Evolutionary conservation across 2,113 vertebrate species (phyloP).

Genomic region (Dascyllus trimaculatus): DNA sequence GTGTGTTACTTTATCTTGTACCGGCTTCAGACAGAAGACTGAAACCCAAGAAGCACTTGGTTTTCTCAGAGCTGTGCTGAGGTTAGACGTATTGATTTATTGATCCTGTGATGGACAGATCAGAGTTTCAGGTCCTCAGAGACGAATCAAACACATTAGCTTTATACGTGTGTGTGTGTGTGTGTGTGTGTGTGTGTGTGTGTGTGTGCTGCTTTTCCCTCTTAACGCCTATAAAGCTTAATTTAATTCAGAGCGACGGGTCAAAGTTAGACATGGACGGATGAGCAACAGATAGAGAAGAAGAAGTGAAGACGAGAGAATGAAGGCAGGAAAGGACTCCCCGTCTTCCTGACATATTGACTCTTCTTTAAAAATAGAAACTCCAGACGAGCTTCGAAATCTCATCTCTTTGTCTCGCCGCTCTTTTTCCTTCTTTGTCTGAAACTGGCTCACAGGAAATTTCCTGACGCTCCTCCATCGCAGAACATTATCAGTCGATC

Average conservation of each 20-base stretch:
- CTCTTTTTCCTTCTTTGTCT: conserved; percentile 5
- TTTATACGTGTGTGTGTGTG: too few species aligned
- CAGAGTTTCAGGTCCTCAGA: conserved; percentile 48
- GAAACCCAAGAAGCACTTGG: conserved; percentile 17
- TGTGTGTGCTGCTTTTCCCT: background rate
- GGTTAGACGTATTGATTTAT: conserved; percentile 68
- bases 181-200: too few species aligned
- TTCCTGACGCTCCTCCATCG: background rate
- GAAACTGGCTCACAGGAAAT: background rate
- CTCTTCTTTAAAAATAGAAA: conserved; percentile 71
- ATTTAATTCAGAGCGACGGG: background rate
- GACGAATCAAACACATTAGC: conserved; percentile 29
- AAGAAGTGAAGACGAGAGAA: background rate
- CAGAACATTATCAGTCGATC: too few species aligned
- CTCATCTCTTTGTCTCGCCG: conserved; percentile 8
- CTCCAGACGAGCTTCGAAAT: conserved; percentile 30
- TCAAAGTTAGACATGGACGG: background rate
- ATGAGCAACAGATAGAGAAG: conserved; percentile 19
- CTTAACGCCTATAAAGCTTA: background rate
- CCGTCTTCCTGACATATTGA: conserved; percentile 54
- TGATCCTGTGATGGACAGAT: conserved; percentile 66
- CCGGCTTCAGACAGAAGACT: too few species aligned
- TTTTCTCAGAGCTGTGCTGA: conserved; percentile 39
- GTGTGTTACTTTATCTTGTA: too few species aligned
- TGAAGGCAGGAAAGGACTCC: background rate